Percentiles rank a stretch among this genome's conserved stretches.
phyloP scores from a whole-genome alignment of 2,113 vertebrate species.

The Dermatemys mawii region DNA sequence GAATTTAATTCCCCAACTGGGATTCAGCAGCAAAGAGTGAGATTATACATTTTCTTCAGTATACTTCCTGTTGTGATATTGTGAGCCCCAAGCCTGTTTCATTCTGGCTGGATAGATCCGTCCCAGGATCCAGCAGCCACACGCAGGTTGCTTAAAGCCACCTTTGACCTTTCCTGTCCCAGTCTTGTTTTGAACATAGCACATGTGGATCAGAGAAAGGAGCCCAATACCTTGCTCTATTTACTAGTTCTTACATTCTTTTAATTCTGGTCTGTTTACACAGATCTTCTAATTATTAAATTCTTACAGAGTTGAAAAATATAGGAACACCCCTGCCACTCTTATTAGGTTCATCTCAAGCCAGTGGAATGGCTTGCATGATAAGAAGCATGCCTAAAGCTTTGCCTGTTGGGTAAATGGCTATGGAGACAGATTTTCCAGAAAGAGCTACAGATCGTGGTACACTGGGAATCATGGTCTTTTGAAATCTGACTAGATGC shows the following conservation, averaged over 20 bases:
- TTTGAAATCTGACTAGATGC: neutral
- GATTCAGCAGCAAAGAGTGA: neutral
- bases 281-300: neutral
- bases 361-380: neutral
- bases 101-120: fast-evolving
- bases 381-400: neutral
- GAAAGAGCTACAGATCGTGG: neutral
- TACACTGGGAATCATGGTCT: neutral
- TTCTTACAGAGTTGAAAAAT: fast-evolving
- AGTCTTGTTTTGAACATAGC: neutral
- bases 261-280: neutral
- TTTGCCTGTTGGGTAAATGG: neutral
- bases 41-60: fast-evolving
- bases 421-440: fast-evolving
- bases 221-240: neutral
- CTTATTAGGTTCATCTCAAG: neutral
- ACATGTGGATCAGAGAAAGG: neutral
- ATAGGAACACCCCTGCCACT: neutral
- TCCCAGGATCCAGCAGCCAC: neutral
- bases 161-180: neutral
- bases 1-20: neutral
- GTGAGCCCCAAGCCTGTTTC: neutral
- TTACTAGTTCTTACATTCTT: neutral
- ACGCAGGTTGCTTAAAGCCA: fast-evolving
- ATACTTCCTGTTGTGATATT: neutral